phyloP scores from a whole-genome alignment of 2,888 invertebrate genomes.

The Oasisia sp. region DNA sequence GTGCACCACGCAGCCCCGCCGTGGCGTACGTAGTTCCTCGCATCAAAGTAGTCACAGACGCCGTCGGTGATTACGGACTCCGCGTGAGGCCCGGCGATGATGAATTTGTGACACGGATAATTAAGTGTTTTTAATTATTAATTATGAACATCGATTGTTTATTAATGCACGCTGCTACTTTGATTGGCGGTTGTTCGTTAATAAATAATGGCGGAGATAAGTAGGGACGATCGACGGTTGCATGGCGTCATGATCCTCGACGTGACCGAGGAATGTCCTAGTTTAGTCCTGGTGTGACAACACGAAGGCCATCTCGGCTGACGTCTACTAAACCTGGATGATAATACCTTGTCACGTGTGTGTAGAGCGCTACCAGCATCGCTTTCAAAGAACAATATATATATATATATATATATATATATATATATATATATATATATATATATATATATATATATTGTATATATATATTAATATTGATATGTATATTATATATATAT shows the following conservation, averaged over 20 bases:
- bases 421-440: no score
- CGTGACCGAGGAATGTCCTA: neutral
- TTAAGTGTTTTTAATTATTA: neutral
- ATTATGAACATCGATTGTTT: neutral
- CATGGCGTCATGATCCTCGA: neutral
- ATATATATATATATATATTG: no score
- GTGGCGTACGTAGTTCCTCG: neutral
- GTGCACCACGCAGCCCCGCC: neutral
- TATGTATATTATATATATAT: no score
- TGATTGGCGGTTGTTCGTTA: neutral
- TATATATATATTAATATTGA: no score
- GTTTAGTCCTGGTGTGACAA: neutral
- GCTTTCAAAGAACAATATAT: neutral
- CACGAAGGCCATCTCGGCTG: neutral
- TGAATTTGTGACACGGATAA: conserved; percentile 1
- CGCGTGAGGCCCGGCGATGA: neutral
- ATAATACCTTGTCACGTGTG: neutral
- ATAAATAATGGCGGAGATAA: neutral
- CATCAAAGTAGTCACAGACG: neutral
- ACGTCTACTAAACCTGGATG: neutral
- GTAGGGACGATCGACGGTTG: neutral
- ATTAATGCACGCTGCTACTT: neutral
- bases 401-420: no score
- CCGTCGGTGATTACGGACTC: neutral
- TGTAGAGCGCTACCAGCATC: neutral